Percentiles rank a stretch among this genome's conserved stretches.
phyloP scores from a whole-genome alignment of 35 echinoderm and acorn worm species.

The Hemicentrotus pulcherrimus region DNA sequence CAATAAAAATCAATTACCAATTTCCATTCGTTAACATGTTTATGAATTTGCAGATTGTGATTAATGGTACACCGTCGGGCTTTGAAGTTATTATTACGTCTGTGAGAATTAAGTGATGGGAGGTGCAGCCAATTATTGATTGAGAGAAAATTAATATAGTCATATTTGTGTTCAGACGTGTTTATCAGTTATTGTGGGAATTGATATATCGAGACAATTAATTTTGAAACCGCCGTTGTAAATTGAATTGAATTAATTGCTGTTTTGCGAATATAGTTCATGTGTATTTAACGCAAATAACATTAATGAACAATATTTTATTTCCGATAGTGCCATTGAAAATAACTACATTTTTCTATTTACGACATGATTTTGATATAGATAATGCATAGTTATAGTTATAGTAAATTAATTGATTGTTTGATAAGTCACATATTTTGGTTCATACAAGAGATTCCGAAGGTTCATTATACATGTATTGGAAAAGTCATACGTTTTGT shows the following conservation, averaged over 20 bases:
- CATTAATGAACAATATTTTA: no score
- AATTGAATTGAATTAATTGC: not conserved
- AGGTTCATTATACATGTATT: no score
- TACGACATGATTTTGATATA: no score
- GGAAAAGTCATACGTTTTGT: not conserved
- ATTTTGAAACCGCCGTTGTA: not conserved
- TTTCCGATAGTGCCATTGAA: no score
- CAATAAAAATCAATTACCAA: slow-evolving; percentile 13
- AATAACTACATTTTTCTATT: no score
- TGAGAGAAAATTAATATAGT: not conserved
- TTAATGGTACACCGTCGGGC: not conserved
- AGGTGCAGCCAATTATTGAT: not conserved
- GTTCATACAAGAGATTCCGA: no score
- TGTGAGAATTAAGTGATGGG: not conserved
- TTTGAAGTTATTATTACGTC: not conserved
- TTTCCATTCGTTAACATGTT: slow-evolving; percentile 11
- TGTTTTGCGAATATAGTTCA: not conserved
- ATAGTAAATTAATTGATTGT: no score
- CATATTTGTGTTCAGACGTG: not conserved
- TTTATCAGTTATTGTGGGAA: not conserved
- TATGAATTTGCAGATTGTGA: not conserved
- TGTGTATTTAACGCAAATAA: no score
- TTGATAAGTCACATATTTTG: no score
- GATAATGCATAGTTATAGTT: no score
- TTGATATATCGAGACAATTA: not conserved